These are phyloP conservation scores for Lampris incognitus DNA, from an alignment of 2,113 vertebrate species.

Conservation along the genomic window DNA sequence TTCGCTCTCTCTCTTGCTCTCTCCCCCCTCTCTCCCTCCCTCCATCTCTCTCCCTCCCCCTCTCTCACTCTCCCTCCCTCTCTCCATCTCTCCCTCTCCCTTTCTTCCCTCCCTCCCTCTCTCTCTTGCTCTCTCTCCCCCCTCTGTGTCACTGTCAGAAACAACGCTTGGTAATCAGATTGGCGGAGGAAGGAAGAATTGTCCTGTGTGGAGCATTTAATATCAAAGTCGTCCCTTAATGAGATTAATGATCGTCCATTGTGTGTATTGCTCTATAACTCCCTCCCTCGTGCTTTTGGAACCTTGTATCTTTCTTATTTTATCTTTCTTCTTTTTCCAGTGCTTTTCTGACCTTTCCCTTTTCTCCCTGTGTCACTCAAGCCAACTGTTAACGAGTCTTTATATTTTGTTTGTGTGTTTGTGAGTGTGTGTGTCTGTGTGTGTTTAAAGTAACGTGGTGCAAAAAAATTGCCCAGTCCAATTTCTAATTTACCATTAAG, in stretches of 20 bases:
- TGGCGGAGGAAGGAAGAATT: neutral
- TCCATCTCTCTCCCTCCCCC: slow-evolving; percentile 9
- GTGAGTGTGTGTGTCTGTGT: neutral
- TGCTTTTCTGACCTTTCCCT: neutral
- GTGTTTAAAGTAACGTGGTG: neutral
- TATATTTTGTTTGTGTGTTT: too few species aligned
- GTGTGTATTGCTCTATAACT: neutral
- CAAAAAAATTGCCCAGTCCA: neutral
- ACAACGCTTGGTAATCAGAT: neutral
- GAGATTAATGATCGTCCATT: neutral
- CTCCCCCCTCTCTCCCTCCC: slow-evolving; percentile 12
- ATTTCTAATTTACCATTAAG: too few species aligned
- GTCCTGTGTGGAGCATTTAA: neutral
- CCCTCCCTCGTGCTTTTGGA: neutral
- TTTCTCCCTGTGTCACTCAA: neutral
- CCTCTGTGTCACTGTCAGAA: neutral
- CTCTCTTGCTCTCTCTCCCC: slow-evolving; percentile 15
- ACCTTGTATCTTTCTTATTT: neutral
- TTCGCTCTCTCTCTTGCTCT: slow-evolving; percentile 18
- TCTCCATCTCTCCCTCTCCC: slow-evolving; percentile 19
- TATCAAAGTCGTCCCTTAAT: neutral
- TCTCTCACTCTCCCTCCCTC: slow-evolving; percentile 14
- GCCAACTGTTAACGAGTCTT: too few species aligned
- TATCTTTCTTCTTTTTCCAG: neutral
- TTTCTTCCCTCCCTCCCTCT: neutral